Evolutionary conservation across 2,888 invertebrate species (phyloP).

Genomic region (Campopleginae sp.): DNA sequence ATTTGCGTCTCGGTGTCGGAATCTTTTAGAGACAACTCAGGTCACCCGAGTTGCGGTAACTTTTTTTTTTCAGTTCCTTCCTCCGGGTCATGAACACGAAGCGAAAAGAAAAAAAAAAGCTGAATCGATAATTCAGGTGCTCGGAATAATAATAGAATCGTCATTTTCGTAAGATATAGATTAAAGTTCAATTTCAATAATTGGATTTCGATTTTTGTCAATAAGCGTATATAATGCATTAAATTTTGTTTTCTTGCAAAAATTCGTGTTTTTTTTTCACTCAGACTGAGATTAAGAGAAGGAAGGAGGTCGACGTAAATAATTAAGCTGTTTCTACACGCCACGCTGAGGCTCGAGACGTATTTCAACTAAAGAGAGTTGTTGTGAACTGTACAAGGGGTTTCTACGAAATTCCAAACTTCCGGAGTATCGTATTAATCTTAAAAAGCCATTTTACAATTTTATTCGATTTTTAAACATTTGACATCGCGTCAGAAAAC

Average conservation of each 20-base stretch:
- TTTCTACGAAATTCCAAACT: background rate
- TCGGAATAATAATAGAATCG: background rate
- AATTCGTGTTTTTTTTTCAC: too few relatives aligned
- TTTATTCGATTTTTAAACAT: background rate
- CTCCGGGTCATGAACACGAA: background rate
- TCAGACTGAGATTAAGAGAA: constrained; percentile 12
- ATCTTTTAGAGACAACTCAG: background rate
- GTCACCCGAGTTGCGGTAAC: background rate
- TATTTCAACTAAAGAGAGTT: constrained; percentile 76
- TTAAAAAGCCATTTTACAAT: background rate
- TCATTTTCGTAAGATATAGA: background rate
- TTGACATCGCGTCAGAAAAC: background rate
- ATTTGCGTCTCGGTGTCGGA: constrained; percentile 3
- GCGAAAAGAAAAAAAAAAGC: background rate
- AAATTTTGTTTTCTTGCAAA: too few relatives aligned
- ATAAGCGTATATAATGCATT: background rate
- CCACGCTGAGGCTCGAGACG: constrained; percentile 71
- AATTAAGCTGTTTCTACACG: constrained; percentile 80
- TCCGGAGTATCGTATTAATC: background rate
- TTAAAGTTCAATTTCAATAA: too few relatives aligned
- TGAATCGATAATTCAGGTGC: background rate
- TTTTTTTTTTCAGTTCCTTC: background rate
- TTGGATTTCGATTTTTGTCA: background rate
- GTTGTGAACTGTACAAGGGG: constrained; percentile 67
- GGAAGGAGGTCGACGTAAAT: constrained; percentile 60